These are phyloP conservation scores for Chydorus sphaericus DNA, from an alignment of 2,888 invertebrate genomes.

Conservation along the genomic window DNA sequence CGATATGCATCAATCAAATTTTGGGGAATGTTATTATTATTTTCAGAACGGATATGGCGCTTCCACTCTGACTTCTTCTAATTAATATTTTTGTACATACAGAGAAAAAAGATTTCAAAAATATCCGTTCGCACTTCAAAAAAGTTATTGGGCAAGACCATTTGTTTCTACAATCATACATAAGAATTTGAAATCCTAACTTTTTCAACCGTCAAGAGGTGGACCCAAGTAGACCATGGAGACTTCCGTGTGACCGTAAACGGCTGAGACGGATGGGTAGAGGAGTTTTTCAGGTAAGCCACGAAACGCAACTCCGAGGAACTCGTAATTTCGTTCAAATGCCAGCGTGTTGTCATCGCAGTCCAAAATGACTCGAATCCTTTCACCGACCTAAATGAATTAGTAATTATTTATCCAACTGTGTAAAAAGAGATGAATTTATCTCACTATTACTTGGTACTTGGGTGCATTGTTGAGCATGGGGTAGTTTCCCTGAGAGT, in stretches of 20 bases:
- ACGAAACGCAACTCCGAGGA: constrained; percentile 93
- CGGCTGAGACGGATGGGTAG: constrained; percentile 92
- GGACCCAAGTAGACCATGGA: constrained; percentile 96
- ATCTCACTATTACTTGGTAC: constrained; percentile 58
- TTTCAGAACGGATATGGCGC: too few relatives aligned
- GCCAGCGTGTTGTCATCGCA: constrained; percentile 93
- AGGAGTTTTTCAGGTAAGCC: constrained; percentile 83
- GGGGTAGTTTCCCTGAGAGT: constrained; percentile 86
- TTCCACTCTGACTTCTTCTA: too few relatives aligned
- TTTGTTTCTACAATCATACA: too few relatives aligned
- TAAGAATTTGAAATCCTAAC: too few relatives aligned
- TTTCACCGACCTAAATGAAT: constrained; percentile 69
- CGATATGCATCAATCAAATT: too few relatives aligned
- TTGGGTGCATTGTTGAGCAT: constrained; percentile 89
- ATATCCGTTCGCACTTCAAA: too few relatives aligned
- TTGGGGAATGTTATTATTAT: too few relatives aligned
- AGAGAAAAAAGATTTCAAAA: too few relatives aligned
- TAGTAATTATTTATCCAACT: constrained; percentile 1
- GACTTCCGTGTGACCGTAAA: constrained; percentile 98
- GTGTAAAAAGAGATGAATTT: background rate
- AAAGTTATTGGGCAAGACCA: too few relatives aligned
- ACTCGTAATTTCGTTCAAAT: constrained; percentile 96
- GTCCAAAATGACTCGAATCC: constrained; percentile 91
- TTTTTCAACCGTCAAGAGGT: constrained; percentile 86
- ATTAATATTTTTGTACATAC: too few relatives aligned